Evolutionary conservation across 2,797 vertebrate species (phyloP).

Genomic region (Caiman crocodilus): DNA sequence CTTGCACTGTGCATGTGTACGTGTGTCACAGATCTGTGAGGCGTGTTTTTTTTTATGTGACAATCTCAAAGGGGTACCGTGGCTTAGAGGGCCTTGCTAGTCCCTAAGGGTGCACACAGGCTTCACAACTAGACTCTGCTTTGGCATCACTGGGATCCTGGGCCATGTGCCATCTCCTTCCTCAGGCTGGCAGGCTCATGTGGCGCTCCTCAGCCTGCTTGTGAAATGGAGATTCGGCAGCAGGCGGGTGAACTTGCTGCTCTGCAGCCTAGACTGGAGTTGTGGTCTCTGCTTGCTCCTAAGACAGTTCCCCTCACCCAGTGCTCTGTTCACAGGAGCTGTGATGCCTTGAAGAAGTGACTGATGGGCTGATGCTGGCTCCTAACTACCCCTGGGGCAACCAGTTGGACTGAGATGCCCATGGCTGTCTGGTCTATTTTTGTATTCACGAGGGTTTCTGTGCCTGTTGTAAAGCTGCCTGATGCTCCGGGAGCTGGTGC

Average conservation of each 20-base stretch:
- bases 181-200: not conserved
- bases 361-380: no score
- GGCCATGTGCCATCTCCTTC: not conserved
- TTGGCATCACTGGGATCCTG: not conserved
- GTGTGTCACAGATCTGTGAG: not conserved
- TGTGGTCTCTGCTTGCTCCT: not conserved
- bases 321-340: not conserved
- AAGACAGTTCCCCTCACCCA: not conserved
- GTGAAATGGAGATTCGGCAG: no score
- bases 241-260: not conserved
- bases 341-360: not conserved
- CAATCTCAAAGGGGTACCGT: not conserved
- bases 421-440: no score
- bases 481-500: no score
- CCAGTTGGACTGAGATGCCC: no score
- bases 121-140: not conserved
- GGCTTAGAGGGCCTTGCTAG: not conserved
- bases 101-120: not conserved
- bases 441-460: no score
- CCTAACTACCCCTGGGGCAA: not conserved
- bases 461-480: no score
- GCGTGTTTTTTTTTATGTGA: no score
- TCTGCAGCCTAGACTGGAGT: accelerated
- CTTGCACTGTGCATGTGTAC: not conserved
- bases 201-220: not conserved